Percentiles rank a stretch among this genome's conserved stretches.
Evolutionary conservation across 2,797 vertebrate species (phyloP).

Genomic region (Lagocephalus sceleratus): DNA sequence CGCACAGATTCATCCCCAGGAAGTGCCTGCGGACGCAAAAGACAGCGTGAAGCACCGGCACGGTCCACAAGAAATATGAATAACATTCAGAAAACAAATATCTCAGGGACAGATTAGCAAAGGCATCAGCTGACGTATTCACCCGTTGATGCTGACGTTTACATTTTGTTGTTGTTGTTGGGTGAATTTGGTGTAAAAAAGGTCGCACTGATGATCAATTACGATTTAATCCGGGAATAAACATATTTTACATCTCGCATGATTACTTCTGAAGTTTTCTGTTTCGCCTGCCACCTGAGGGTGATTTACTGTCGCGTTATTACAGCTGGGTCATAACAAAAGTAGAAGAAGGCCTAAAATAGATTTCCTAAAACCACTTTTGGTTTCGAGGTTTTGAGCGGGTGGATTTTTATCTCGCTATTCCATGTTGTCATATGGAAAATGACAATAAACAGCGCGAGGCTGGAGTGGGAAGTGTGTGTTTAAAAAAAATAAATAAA

Average conservation of each 20-base stretch:
- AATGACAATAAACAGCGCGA: slow-evolving; percentile 9
- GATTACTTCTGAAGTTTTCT: too few relatives aligned
- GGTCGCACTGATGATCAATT: not conserved
- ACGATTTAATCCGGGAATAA: too few relatives aligned
- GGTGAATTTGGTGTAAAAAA: too few relatives aligned
- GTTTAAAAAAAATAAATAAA: not conserved
- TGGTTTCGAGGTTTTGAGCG: not conserved
- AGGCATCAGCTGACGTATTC: too few relatives aligned
- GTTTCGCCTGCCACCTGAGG: not conserved
- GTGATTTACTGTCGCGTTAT: too few relatives aligned
- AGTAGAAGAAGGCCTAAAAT: slow-evolving; percentile 1
- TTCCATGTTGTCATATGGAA: slow-evolving; percentile 20
- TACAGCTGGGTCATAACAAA: too few relatives aligned
- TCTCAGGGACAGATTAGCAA: too few relatives aligned
- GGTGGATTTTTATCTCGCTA: not conserved
- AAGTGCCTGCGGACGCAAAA: slow-evolving; percentile 74
- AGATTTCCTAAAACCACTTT: not conserved
- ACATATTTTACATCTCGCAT: too few relatives aligned
- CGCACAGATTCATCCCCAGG: slow-evolving; percentile 65
- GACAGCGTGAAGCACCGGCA: not conserved
- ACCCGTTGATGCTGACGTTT: too few relatives aligned
- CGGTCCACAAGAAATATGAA: not conserved
- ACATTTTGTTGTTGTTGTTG: too few relatives aligned
- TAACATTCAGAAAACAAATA: not conserved
- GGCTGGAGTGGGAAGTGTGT: not conserved